phyloP scores from a whole-genome alignment of 2,113 vertebrate species.

The Sinocyclocheilus anshuiensis region DNA sequence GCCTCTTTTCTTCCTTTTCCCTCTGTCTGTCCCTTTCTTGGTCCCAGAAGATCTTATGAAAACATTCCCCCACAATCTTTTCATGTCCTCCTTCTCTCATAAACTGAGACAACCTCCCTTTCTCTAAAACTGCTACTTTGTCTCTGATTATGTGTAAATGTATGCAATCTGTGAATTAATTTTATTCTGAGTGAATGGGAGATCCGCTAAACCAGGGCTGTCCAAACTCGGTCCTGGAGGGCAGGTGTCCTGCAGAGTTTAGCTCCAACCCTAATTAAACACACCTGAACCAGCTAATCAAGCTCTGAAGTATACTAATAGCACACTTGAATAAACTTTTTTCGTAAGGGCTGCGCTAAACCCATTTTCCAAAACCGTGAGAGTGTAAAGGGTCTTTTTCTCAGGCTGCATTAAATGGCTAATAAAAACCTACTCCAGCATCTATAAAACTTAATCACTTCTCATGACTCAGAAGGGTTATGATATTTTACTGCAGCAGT shows the following conservation, averaged over 20 bases:
- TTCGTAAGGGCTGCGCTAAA: too few relatives aligned
- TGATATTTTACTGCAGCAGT: background rate
- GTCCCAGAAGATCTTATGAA: conserved; percentile 15
- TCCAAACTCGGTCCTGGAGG: too few relatives aligned
- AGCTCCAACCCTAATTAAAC: too few relatives aligned
- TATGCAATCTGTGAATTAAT: background rate
- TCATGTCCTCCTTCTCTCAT: background rate
- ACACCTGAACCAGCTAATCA: too few relatives aligned
- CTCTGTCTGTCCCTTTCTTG: background rate
- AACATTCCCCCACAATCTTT: conserved; percentile 4
- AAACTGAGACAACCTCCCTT: background rate
- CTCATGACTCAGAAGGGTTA: background rate
- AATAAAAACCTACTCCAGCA: too few relatives aligned
- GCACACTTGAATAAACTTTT: too few relatives aligned
- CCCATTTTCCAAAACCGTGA: background rate
- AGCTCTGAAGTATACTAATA: too few relatives aligned
- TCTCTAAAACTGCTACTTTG: background rate
- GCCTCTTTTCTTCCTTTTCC: conserved; percentile 3
- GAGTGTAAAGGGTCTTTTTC: background rate
- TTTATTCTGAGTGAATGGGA: background rate
- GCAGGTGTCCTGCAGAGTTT: too few relatives aligned
- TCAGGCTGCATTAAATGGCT: background rate
- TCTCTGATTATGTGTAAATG: background rate
- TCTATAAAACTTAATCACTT: background rate
- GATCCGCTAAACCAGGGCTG: background rate